Conservation (phyloP, 2,888 invertebrate genomes). For the Dimorphilus gyrociliatus region DNA sequence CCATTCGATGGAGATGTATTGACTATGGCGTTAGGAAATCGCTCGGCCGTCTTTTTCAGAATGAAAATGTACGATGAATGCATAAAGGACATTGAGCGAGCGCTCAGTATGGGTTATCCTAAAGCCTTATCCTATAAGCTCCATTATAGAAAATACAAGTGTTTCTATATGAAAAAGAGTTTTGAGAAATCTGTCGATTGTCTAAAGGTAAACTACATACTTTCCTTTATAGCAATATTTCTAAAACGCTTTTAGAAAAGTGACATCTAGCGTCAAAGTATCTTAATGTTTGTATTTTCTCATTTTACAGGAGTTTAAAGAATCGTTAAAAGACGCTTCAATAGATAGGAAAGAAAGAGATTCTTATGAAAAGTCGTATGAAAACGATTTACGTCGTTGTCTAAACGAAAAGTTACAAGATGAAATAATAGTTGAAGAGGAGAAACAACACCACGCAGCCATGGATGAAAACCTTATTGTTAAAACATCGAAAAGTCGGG, state of each 20-base stretch:
- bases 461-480: constrained; percentile 11
- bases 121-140: constrained; percentile 49
- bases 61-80: constrained; percentile 20
- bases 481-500: constrained; percentile 14
- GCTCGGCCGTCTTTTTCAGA: constrained; percentile 30
- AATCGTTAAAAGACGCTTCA: too few relatives aligned
- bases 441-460: neutral
- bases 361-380: too few relatives aligned
- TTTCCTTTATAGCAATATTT: too few relatives aligned
- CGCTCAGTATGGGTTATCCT: constrained; percentile 46
- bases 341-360: too few relatives aligned
- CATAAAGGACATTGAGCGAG: constrained; percentile 22
- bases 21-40: constrained; percentile 25
- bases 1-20: constrained; percentile 9
- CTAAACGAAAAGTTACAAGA: too few relatives aligned
- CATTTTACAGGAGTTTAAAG: too few relatives aligned
- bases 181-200: constrained; percentile 14
- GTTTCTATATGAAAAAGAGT: constrained; percentile 42
- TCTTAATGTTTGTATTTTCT: too few relatives aligned
- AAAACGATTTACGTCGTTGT: too few relatives aligned
- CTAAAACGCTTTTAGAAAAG: too few relatives aligned
- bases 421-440: neutral
- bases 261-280: too few relatives aligned
- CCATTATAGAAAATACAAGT: constrained; percentile 48
- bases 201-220: too few relatives aligned